Evolutionary conservation across 1,140 invertebrate species (phyloP), one percentile per base, ranked within the genome.

Genomic region (Harpegnathos saltator): DNA sequence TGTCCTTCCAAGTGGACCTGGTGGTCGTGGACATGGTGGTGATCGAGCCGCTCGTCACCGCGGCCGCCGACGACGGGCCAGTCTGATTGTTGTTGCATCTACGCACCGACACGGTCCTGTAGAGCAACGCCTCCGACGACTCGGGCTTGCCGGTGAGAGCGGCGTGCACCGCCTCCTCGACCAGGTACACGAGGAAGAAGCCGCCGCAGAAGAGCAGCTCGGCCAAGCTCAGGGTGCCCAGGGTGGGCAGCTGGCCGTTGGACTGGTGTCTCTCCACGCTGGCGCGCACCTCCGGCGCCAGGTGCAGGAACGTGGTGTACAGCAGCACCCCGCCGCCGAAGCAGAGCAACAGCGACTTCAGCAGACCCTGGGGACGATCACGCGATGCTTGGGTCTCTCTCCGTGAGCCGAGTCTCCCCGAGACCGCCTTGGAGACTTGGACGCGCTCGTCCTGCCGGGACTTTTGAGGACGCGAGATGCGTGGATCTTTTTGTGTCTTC

Each of bases 301-400:
- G 94, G 90, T 98, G 97, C 5, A 97, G 92, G 89, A 97, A 96
- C 22, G 96, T 96, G 1, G 97, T 97, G 87, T 96, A 97, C 15
- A 98, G 92, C 50, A 98, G 95, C 1, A 98, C 97, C 1, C 97
- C 97, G n/a, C 97, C 97, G 14, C 97, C 97, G 92, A 97, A 97
- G 91, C 97, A 97, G 22, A 97, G 94, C 61, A 97, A 91, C 48
- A 96, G 90, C 7, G 96, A 96, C 19, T 96, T 95, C 56, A 95
- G 85, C 0, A 96, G 91, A 75, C 94, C 93, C 91, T 96, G 92
- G 14, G 24, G 71, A 88, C 44, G 44, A 63, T 29, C 44, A 14
- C 73, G 44, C 59, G 73, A 22, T 75, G n/a, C n/a, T n/a, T n/a
- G n/a, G n/a, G n/a, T n/a, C n/a, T n/a, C n/a, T n/a, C n/a, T n/a